A percentile compares a stretch with the other conserved stretches of the same genome.
These are phyloP conservation scores for Drosophila obscura DNA, from an alignment of 1,140 invertebrate species.

Conservation along the genomic window DNA sequence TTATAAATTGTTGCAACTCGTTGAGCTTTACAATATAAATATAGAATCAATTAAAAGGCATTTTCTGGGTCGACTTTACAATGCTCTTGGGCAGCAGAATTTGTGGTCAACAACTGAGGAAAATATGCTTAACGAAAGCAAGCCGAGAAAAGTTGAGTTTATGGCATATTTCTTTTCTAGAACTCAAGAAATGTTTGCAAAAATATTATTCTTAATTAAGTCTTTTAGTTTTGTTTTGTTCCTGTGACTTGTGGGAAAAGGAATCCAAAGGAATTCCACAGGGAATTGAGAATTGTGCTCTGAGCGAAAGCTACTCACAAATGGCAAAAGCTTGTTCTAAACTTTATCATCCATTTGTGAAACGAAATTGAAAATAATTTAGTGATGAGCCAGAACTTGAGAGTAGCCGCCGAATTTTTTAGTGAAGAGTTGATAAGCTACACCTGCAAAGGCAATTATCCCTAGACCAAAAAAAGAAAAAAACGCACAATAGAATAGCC, in stretches of 20 bases:
- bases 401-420: too few relatives aligned
- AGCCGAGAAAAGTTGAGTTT: too few relatives aligned
- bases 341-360: background rate
- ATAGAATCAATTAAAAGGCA: background rate
- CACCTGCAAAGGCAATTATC: constrained; percentile 31
- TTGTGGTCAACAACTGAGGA: too few relatives aligned
- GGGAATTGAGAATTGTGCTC: background rate
- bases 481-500: background rate
- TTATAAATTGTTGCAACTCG: constrained; percentile 26
- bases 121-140: too few relatives aligned
- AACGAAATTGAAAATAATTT: constrained; percentile 37
- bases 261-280: background rate
- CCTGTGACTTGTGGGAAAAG: background rate
- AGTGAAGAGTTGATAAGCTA: background rate
- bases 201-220: too few relatives aligned
- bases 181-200: too few relatives aligned
- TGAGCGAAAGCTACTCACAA: background rate
- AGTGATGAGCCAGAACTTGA: constrained; percentile 28
- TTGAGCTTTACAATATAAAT: constrained; percentile 8
- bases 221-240: too few relatives aligned
- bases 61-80: background rate
- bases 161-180: too few relatives aligned
- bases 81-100: constrained; percentile 4
- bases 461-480: background rate
- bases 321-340: constrained; percentile 2